Base-by-base conservation (phyloP, 2,888 invertebrate genomes). In the Cyaniris semiargus region DNA sequence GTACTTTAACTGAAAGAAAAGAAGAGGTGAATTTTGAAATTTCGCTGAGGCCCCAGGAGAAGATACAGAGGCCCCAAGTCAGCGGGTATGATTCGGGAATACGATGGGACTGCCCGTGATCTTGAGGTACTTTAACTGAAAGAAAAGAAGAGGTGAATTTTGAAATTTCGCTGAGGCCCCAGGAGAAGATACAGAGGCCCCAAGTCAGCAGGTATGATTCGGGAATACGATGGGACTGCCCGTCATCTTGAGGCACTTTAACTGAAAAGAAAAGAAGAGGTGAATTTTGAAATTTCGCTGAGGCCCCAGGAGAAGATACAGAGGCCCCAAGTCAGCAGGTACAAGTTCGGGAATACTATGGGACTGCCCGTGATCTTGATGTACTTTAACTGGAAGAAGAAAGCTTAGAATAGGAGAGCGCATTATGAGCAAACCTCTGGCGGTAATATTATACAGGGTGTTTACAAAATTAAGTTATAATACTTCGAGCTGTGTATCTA, bases 1-100 rank as follows among this genome's bases (percentile, higher is more conserved):
- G 81, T 95, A 96, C 85, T 95, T 95, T 7, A 95, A 85, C 95
- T 95, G 88, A 76, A 93, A 94, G 77, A n/a, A n/a, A n/a, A n/a
- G n/a, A n/a, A n/a, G n/a, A n/a, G n/a, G n/a, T n/a, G n/a, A n/a
- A n/a, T n/a, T n/a, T n/a, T n/a, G n/a, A n/a, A n/a, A n/a, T n/a
- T n/a, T n/a, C n/a, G n/a, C 96, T 96, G 0, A 96, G 86, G 0
- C 87, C 88, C 96, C 96, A 96, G 0, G 96, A 96, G 81, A 96
- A 94, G 4, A 95, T 88, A 81, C 96, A 96, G 0, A 96, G 88
- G 0, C 91, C 92, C 94, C 96, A 96, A 0, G 96, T 96, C 8
- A 96, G 88, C 0, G 91, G 87, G 80, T 95, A 94, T 1, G 88
- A 81, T 95, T 96, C 0, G 95, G 95, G 83, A 96, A 96, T 3